Percentiles rank a stretch among this genome's conserved stretches.
Evolutionary conservation across 2,888 invertebrate genomes (phyloP).

Genomic region (Schizaphis graminum): DNA sequence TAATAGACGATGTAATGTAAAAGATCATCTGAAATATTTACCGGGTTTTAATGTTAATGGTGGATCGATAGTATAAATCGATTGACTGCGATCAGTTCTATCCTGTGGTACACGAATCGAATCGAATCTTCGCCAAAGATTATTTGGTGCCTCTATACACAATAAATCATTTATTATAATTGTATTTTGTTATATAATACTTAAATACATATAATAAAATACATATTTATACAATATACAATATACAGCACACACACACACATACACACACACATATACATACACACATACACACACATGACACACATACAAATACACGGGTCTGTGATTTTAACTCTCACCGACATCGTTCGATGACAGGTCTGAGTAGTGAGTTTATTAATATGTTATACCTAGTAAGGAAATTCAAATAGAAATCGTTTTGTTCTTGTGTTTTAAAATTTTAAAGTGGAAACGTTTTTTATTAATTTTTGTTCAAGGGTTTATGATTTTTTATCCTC

Average conservation of each 20-base stretch:
- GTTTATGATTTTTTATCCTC: neutral
- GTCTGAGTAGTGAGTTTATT: constrained; percentile 19
- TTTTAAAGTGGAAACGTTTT: neutral
- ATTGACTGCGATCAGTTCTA: neutral
- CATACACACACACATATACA: neutral
- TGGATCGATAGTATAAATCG: neutral
- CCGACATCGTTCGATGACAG: neutral
- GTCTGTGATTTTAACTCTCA: constrained; percentile 51
- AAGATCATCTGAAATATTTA: neutral
- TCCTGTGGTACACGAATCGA: neutral
- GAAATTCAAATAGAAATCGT: neutral
- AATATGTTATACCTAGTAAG: neutral
- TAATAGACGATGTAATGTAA: neutral
- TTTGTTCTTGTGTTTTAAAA: neutral
- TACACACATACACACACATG: neutral
- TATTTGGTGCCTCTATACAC: neutral
- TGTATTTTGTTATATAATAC: neutral
- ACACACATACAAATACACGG: neutral
- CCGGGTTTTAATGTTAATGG: neutral
- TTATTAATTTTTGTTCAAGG: neutral
- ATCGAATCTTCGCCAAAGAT: neutral
- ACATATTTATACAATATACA: neutral
- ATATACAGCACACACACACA: neutral
- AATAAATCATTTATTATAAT: neutral
- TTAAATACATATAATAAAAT: neutral